Conservation (phyloP, 1,140 invertebrate species). For the Araneus ventricosus region DNA sequence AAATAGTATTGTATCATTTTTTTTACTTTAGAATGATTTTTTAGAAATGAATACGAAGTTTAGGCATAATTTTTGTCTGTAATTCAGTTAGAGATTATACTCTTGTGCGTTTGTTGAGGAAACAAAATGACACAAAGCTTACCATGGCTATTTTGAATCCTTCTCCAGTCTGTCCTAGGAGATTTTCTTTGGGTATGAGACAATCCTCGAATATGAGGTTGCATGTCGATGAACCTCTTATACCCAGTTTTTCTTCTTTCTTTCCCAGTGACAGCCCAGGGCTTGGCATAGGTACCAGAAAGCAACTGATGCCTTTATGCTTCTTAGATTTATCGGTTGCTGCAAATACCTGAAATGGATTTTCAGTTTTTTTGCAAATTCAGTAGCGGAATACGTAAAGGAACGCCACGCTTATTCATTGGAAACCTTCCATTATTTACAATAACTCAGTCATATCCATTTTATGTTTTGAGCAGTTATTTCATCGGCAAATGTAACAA, state of each 20-base stretch:
- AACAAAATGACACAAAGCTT: slow-evolving; percentile 61
- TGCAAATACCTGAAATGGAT: slow-evolving; percentile 86
- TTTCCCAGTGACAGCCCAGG: slow-evolving; percentile 91
- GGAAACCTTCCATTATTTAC: too few relatives aligned
- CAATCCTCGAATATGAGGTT: slow-evolving; percentile 96
- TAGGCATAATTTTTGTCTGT: too few relatives aligned
- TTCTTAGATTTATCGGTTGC: slow-evolving; percentile 94
- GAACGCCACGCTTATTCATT: too few relatives aligned
- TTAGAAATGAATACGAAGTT: too few relatives aligned
- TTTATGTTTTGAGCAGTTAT: too few relatives aligned
- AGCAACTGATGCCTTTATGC: slow-evolving; percentile 94
- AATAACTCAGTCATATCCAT: too few relatives aligned
- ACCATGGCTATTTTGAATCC: slow-evolving; percentile 99
- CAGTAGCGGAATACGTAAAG: too few relatives aligned
- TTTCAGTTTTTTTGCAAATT: not conserved
- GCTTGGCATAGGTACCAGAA: slow-evolving; percentile 90
- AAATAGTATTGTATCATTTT: too few relatives aligned
- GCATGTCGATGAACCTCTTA: slow-evolving; percentile 95
- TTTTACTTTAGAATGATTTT: too few relatives aligned
- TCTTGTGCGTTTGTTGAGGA: not conserved
- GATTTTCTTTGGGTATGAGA: slow-evolving; percentile 88
- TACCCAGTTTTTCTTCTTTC: slow-evolving; percentile 97
- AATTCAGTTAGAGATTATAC: too few relatives aligned
- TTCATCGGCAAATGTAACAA: too few relatives aligned
- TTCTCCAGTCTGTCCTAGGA: slow-evolving; percentile 85